Base-by-base conservation (phyloP, 2,113 vertebrate genomes). In the Paedocypris sp. region DNA sequence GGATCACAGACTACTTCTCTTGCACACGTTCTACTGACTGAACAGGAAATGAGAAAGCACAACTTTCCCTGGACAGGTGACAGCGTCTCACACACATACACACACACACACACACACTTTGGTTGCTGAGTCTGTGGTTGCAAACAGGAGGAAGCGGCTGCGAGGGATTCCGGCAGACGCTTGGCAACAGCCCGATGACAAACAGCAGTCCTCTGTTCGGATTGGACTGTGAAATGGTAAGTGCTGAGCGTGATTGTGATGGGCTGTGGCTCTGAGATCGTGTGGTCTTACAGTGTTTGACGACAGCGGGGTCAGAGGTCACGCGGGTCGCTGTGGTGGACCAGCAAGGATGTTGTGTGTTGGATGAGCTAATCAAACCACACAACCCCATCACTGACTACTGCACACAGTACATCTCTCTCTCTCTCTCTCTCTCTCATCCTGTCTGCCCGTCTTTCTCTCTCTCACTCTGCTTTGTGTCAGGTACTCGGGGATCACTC, bases 191-290 rank as follows among this genome's bases (percentile, higher is more conserved):
- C 50, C 50, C 49, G 3, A 67, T 88, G 69, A 90, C 85, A 0
- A 87, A 95, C 74, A 75, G 28, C 69, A 94, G 91, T 62, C 92
- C 90, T 19, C 85, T 95, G 52, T 97, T 86, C 4, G 93, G 92
- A 47, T 77, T 97, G 8, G 90, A 94, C 59, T 96, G 91, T 83
- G 92, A 95, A 81, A 94, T 97, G 91, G 93, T 94, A 81, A 79
- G 80, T 43, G 22, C 4, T 26, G 29, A 7, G 45, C 25, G 16
- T 32, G 6, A 18, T 47, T 32, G 46, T 43, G 16, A 42, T 18
- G 18, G 9, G 28, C 4, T 11, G 12, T 29, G 4, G 1, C 0
- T 4, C 22, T 29, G 31, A 36, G 15, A 29, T 3, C 52, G 32
- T 53, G 19, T 23, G 19, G 33, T 31, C 42, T 67, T 52, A 2